A percentile compares a stretch with the other conserved stretches of the same genome.
phyloP scores from a whole-genome alignment of 2,888 invertebrate species.

The Synergus gifuensis region DNA sequence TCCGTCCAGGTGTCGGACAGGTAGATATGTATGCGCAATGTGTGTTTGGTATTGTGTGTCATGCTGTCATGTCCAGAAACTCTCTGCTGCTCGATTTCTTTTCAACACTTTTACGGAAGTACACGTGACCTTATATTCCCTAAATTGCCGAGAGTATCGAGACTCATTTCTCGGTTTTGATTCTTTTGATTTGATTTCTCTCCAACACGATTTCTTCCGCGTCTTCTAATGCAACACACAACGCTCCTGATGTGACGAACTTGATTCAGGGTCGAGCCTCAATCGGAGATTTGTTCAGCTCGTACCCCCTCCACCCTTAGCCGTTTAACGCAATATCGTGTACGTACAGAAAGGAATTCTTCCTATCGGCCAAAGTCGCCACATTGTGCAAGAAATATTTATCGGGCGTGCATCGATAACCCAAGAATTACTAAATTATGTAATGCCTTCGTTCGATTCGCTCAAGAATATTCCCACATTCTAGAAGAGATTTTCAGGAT shows the following conservation, averaged over 20 bases:
- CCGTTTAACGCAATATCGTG: slow-evolving; percentile 37
- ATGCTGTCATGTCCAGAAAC: slow-evolving; percentile 61
- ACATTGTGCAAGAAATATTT: slow-evolving; percentile 41
- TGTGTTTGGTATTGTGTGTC: slow-evolving; percentile 67
- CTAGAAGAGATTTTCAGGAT: slow-evolving; percentile 35
- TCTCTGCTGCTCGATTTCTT: slow-evolving; percentile 41
- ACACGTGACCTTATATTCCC: slow-evolving; percentile 57
- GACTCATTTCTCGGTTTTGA: not conserved
- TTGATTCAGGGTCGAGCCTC: slow-evolving; percentile 38
- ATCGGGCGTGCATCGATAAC: slow-evolving; percentile 38
- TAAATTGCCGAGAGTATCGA: slow-evolving; percentile 50
- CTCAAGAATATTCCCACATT: slow-evolving; percentile 36
- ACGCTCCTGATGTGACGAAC: slow-evolving; percentile 42
- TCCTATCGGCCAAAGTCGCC: slow-evolving; percentile 33
- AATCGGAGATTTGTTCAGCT: slow-evolving; percentile 27
- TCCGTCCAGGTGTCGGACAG: slow-evolving; percentile 69
- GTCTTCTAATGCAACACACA: slow-evolving; percentile 38
- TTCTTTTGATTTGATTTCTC: not conserved
- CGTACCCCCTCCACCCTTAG: slow-evolving; percentile 16
- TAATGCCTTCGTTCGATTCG: slow-evolving; percentile 30
- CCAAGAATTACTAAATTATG: slow-evolving; percentile 40
- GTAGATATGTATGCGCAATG: slow-evolving; percentile 45
- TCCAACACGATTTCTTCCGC: slow-evolving; percentile 45
- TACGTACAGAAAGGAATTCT: slow-evolving; percentile 27
- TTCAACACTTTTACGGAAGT: slow-evolving; percentile 52